Evolutionary conservation across 2,888 invertebrate genomes (phyloP).

Genomic region (Eupithecia subfuscata): DNA sequence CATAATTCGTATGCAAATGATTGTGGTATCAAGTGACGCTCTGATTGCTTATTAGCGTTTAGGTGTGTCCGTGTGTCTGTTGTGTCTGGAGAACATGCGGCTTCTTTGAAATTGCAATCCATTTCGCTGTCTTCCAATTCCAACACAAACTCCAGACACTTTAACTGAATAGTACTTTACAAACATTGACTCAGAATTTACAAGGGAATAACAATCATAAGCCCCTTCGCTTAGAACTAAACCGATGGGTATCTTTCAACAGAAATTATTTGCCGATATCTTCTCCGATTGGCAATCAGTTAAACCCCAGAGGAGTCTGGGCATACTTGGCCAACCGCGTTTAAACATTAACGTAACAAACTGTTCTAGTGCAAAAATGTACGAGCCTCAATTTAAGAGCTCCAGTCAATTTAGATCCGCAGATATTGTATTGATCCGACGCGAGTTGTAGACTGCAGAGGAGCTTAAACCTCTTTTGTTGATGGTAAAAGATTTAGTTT

Average conservation of each 20-base stretch:
- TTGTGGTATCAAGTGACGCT: slow-evolving; percentile 31
- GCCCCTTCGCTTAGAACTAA: slow-evolving; percentile 20
- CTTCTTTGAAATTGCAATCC: slow-evolving; percentile 1
- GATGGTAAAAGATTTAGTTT: slow-evolving; percentile 23
- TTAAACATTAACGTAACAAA: slow-evolving; percentile 54
- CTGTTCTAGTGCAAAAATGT: slow-evolving; percentile 50
- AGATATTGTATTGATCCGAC: slow-evolving; percentile 47
- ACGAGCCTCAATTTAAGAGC: slow-evolving; percentile 53
- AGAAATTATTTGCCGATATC: slow-evolving; percentile 38
- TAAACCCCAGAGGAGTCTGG: slow-evolving; percentile 47
- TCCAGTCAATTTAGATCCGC: slow-evolving; percentile 57
- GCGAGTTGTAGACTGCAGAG: slow-evolving; percentile 24
- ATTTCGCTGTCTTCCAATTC: background rate
- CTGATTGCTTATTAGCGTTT: slow-evolving; percentile 23
- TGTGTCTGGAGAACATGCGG: background rate
- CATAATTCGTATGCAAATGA: slow-evolving; percentile 44
- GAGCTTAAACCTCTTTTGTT: slow-evolving; percentile 20
- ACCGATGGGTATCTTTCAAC: slow-evolving; percentile 18
- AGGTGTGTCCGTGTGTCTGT: background rate
- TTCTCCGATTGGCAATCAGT: slow-evolving; percentile 47
- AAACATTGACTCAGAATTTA: slow-evolving; percentile 1
- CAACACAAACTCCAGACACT: background rate
- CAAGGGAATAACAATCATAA: slow-evolving; percentile 12
- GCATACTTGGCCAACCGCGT: slow-evolving; percentile 41
- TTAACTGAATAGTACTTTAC: background rate